A percentile compares a stretch with the other conserved stretches of the same genome.
Conservation (phyloP, 2,113 vertebrate species). For the Halcyon senegalensis region DNA sequence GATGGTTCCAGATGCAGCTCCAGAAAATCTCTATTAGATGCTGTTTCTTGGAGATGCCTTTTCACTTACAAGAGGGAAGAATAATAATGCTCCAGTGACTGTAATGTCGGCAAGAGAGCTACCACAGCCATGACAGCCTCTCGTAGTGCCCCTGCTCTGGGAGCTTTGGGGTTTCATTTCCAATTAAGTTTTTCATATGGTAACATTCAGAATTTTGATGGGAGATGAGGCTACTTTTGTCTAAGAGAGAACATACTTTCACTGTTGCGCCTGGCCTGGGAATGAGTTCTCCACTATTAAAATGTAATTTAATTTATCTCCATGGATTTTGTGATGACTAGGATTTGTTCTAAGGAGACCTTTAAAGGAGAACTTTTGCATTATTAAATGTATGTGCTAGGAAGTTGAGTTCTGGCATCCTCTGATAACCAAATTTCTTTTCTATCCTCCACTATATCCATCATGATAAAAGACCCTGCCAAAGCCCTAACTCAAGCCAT, state of each 20-base stretch:
- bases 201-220: conserved; percentile 34
- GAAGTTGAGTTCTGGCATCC: conserved; percentile 54
- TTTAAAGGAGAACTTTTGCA: conserved; percentile 48
- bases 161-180: not conserved
- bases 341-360: conserved; percentile 49
- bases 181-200: conserved; percentile 44
- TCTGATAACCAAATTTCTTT: conserved; percentile 64
- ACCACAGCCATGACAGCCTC: not conserved
- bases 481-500: conserved; percentile 71
- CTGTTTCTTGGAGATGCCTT: not conserved
- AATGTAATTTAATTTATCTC: conserved; percentile 55
- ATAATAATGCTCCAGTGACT: not conserved
- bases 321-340: conserved; percentile 23
- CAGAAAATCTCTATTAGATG: not conserved
- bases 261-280: conserved; percentile 3
- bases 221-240: conserved; percentile 25
- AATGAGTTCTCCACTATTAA: conserved; percentile 42
- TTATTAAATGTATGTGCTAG: conserved; percentile 58
- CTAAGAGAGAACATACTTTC: conserved; percentile 51
- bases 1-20: not conserved
- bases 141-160: not conserved
- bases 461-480: conserved; percentile 63
- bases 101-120: not conserved
- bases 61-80: not conserved
- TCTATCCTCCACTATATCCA: conserved; percentile 61